Base-by-base conservation (phyloP, 2,888 invertebrate species). In the Apodemia hepburni region DNA sequence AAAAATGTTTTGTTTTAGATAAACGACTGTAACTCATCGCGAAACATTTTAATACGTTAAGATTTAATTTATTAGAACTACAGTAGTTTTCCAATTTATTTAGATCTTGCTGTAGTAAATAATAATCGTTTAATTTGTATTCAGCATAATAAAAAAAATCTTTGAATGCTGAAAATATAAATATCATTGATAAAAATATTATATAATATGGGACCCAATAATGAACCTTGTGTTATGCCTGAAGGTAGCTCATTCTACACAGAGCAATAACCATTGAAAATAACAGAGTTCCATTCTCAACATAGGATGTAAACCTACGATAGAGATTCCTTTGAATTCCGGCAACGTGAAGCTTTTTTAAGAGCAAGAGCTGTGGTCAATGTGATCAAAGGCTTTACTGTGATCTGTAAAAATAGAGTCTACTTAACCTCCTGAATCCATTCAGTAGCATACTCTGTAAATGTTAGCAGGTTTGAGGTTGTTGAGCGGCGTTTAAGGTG, bases 401-500 rank as follows among this genome's bases (percentile, higher is more conserved):
- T 64, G 68, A 58, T 71, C 69, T 0, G 70, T 69, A 15, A 64
- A 68, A 1, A 69, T 49, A 1, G 62, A 59, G 17, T 70, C 70
- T 7, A 68, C 64, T 45, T 67, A 65, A 2, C n/a, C 59, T 6
- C 66, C 65, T 1, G 22, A 22, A 22, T 22, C 22, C 22, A 22
- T 22, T 22, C 22, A 22, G 22, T 22, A 22, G 22, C 22, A 22
- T 22, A 22, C 1, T 22, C 22, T 22, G 22, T 22, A 2, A 22
- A 22, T 22, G 22, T 22, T 22, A 22, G 22, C 2, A 22, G 22
- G 22, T 22, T 22, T 22, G 22, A 22, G 2, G 22, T 22, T 22
- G 22, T 2, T 22, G 22, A 22, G 22, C 22, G 22, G 22, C 22
- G 22, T 22, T 22, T 22, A 22, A 22, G 1, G 22, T 22, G 22